A percentile compares a stretch with the other conserved stretches of the same genome.
Evolutionary conservation across 2,797 vertebrate species (phyloP).

Genomic region (Fistularia tabacaria): DNA sequence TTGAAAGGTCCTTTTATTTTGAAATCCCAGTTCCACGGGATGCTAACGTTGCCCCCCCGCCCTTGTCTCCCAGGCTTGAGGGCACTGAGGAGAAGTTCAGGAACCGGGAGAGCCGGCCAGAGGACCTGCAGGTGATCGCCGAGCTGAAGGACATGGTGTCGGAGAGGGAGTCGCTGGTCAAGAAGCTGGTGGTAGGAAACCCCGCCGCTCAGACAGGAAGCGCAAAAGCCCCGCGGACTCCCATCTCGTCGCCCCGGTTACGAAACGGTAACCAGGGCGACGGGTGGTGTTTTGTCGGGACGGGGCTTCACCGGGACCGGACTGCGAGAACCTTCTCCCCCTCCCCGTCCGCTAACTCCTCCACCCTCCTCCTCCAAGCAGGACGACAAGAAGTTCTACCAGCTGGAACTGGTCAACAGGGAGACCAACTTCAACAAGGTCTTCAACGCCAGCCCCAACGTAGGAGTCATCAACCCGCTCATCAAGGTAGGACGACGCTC

Average conservation of each 20-base stretch:
- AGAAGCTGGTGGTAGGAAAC: constrained; percentile 94
- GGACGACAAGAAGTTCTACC: constrained; percentile 99
- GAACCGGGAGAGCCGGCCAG: constrained; percentile 92
- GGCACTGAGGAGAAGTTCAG: constrained; percentile 96
- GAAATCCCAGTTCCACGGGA: no score
- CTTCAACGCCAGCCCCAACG: constrained; percentile 95
- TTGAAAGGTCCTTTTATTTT: no score
- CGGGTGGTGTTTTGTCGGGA: no score
- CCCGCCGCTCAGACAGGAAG: not conserved
- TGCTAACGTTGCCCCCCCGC: no score
- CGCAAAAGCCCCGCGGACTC: not conserved
- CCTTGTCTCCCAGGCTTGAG: constrained; percentile 80
- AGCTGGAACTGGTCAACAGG: constrained; percentile 97
- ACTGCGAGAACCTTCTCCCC: no score
- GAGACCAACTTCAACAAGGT: constrained; percentile 99
- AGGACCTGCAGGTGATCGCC: constrained; percentile 93
- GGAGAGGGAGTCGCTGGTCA: constrained; percentile 93
- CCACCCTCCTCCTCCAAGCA: constrained; percentile 60
- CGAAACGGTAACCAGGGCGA: no score
- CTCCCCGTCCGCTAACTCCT: constrained; percentile 20
- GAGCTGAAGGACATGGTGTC: constrained; percentile 95
- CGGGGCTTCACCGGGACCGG: no score
- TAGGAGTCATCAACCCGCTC: constrained; percentile 98
- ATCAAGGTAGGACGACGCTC: constrained; percentile 80
- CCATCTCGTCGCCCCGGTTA: no score